Percentiles rank a stretch among this genome's conserved stretches.
phyloP scores from a whole-genome alignment of 2,888 invertebrate genomes.

The Ichneumoninae sp. region DNA sequence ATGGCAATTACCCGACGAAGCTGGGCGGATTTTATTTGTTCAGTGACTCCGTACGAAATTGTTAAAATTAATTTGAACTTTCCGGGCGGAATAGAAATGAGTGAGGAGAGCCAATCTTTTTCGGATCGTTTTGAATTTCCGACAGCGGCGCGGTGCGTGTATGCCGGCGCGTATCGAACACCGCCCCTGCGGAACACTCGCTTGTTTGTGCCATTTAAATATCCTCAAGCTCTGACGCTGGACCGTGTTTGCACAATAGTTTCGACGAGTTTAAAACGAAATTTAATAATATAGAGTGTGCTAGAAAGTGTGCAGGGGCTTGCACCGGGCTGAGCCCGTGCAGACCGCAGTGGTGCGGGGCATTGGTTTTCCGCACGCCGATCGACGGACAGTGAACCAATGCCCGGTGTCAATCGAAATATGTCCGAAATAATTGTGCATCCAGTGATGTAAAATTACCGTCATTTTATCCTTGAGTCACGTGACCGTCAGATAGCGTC shows the following conservation, averaged over 20 bases:
- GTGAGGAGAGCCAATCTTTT: background rate
- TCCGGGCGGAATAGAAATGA: background rate
- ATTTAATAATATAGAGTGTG: conserved; percentile 42
- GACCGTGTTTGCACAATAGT: conserved; percentile 28
- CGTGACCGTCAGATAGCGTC: too few relatives aligned
- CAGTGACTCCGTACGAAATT: background rate
- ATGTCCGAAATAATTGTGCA: too few relatives aligned
- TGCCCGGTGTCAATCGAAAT: too few relatives aligned
- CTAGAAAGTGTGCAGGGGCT: conserved; percentile 29
- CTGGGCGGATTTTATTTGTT: background rate
- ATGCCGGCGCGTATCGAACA: background rate
- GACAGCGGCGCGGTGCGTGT: background rate
- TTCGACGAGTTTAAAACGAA: conserved; percentile 40
- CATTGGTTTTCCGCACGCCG: background rate
- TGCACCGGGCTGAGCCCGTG: background rate
- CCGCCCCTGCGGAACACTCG: background rate
- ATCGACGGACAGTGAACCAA: background rate
- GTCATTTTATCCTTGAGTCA: too few relatives aligned
- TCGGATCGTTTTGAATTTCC: conserved; percentile 25
- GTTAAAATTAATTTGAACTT: conserved; percentile 4
- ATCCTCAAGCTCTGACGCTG: background rate
- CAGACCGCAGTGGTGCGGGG: too few relatives aligned
- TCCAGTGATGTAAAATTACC: too few relatives aligned
- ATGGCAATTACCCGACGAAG: background rate
- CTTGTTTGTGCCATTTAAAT: conserved; percentile 36